Percentiles rank a stretch among this genome's conserved stretches.
Evolutionary conservation across 1,140 invertebrate species (phyloP).

Genomic region (Linepithema humile): DNA sequence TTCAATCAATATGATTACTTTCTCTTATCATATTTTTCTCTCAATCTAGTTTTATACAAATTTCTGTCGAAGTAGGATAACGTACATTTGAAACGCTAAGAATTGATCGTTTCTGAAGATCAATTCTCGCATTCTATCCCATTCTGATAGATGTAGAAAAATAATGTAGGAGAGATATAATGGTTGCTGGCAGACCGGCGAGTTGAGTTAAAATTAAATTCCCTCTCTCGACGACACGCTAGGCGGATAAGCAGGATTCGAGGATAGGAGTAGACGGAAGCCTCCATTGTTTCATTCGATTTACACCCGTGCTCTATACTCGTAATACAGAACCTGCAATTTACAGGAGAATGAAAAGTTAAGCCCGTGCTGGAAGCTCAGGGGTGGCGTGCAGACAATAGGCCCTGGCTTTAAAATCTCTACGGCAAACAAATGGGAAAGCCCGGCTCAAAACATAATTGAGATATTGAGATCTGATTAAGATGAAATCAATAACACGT

Average conservation of each 20-base stretch:
- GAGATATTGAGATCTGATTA: slow-evolving; percentile 84
- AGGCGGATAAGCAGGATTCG: slow-evolving; percentile 72
- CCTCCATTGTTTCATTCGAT: slow-evolving; percentile 83
- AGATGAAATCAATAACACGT: slow-evolving; percentile 83
- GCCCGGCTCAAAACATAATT: slow-evolving; percentile 82
- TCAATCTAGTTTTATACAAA: neutral
- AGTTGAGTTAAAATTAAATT: slow-evolving; percentile 71
- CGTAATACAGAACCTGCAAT: slow-evolving; percentile 81
- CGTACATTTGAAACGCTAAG: neutral
- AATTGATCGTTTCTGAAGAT: neutral
- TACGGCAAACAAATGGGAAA: slow-evolving; percentile 80
- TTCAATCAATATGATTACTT: neutral
- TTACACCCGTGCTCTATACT: slow-evolving; percentile 78
- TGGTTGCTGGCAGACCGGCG: slow-evolving; percentile 70
- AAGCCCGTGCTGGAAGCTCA: slow-evolving; percentile 78
- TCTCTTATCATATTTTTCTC: neutral
- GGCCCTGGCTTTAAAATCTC: slow-evolving; percentile 82
- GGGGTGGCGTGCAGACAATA: slow-evolving; percentile 81
- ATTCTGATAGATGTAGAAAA: slow-evolving; percentile 64
- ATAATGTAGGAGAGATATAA: slow-evolving; percentile 63
- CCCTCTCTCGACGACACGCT: slow-evolving; percentile 65
- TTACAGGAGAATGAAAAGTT: slow-evolving; percentile 83
- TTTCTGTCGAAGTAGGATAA: neutral
- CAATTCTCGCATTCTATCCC: too few species aligned
- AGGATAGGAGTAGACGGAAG: slow-evolving; percentile 72